Conservation (phyloP, 2,113 vertebrate genomes). For the Piliocolobus tephrosceles region DNA sequence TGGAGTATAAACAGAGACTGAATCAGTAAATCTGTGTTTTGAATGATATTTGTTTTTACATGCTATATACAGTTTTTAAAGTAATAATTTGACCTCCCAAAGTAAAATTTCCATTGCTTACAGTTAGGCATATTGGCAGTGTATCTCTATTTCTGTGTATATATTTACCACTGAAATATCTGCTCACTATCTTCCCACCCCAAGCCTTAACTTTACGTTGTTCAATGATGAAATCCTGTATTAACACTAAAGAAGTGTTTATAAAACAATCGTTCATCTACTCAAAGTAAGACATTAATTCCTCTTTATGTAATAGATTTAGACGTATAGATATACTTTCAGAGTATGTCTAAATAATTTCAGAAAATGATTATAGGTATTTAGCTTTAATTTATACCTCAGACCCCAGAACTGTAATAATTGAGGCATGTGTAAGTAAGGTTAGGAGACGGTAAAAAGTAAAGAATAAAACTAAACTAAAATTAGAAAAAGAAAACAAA, state of each 20-base stretch:
- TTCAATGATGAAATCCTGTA: not conserved
- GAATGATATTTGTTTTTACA: not conserved
- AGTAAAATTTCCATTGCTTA: not conserved
- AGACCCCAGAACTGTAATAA: not conserved
- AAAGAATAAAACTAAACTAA: constrained; percentile 14
- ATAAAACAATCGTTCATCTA: not conserved
- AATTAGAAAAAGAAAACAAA: not conserved
- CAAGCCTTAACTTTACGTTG: not conserved
- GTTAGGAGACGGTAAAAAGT: not conserved
- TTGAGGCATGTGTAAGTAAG: not conserved
- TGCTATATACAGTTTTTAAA: not conserved
- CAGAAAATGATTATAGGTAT: not conserved
- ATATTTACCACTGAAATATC: not conserved
- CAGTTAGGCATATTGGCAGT: not conserved
- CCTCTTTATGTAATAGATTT: not conserved
- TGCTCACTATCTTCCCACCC: not conserved
- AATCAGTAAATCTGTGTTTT: not conserved
- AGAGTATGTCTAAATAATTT: not conserved
- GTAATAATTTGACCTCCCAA: not conserved
- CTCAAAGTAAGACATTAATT: not conserved
- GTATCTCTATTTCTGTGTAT: not conserved
- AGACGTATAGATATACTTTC: not conserved
- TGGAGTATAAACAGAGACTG: not conserved
- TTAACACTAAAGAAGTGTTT: not conserved
- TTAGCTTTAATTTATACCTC: not conserved